phyloP scores from a whole-genome alignment of 2,113 vertebrate genomes.

The Glareola pratincola region DNA sequence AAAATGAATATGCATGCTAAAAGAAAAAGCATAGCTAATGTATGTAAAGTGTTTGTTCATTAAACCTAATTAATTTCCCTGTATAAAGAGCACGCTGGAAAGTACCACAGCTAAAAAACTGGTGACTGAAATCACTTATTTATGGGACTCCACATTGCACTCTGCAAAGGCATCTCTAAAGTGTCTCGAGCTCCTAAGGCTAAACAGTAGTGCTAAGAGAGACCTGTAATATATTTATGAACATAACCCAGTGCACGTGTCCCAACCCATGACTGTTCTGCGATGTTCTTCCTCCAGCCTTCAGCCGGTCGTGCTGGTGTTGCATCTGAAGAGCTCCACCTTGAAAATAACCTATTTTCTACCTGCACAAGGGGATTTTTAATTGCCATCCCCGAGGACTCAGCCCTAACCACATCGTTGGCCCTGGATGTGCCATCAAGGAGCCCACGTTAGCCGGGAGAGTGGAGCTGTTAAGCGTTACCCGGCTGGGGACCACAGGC shows the following conservation, averaged over 20 bases:
- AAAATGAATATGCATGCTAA: slow-evolving; percentile 32
- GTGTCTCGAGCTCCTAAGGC: not conserved
- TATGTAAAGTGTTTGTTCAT: slow-evolving; percentile 5
- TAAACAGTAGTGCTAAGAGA: not conserved
- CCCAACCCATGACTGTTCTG: not conserved
- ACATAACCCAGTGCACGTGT: not conserved
- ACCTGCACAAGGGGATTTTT: not conserved
- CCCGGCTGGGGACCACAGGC: not conserved
- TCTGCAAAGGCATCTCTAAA: not conserved
- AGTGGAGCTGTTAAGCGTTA: not conserved
- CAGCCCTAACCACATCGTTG: not conserved
- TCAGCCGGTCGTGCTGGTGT: not conserved
- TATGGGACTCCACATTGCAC: not conserved
- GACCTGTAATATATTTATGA: not conserved
- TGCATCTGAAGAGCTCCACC: not conserved
- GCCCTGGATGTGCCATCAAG: not conserved
- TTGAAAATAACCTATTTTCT: not conserved
- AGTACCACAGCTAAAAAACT: not conserved
- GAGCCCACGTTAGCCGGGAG: not conserved
- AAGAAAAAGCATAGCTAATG: slow-evolving; percentile 16
- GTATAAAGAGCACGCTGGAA: not conserved
- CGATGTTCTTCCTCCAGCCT: not conserved
- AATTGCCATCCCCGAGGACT: not conserved
- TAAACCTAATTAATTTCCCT: slow-evolving; percentile 11
- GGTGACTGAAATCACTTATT: not conserved